phyloP scores from a whole-genome alignment of 2,113 vertebrate genomes.

The Callithrix jacchus region DNA sequence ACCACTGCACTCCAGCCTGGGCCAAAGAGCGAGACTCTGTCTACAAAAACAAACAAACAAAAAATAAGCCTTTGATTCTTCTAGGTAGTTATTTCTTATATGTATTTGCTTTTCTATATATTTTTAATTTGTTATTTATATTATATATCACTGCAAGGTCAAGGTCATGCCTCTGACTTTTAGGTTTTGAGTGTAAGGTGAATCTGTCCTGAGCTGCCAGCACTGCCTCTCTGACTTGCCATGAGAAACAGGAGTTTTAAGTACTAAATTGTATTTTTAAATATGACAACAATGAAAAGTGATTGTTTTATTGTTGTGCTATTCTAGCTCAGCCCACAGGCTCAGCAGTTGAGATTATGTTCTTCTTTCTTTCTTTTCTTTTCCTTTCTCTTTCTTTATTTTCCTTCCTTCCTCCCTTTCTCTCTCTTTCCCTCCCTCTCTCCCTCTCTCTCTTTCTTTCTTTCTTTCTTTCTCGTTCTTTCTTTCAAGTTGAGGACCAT shows the following conservation, averaged over 20 bases:
- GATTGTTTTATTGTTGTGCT: not conserved
- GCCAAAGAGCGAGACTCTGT: too few species aligned
- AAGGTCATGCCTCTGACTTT: not conserved
- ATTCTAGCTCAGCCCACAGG: not conserved
- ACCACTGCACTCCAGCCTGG: too few species aligned
- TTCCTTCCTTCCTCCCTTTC: too few species aligned
- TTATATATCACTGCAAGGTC: not conserved
- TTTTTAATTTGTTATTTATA: not conserved
- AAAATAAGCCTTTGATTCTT: constrained; percentile 1
- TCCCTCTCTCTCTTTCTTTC: too few species aligned
- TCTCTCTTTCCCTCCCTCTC: too few species aligned
- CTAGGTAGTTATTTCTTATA: not conserved
- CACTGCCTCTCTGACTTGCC: not conserved
- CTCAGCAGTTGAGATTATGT: not conserved
- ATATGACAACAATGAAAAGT: not conserved
- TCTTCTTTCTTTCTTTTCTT: too few species aligned
- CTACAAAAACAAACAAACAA: too few species aligned
- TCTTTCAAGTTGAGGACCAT: too few species aligned
- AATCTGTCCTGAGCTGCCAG: not conserved
- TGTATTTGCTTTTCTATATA: not conserved
- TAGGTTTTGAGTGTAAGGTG: not conserved
- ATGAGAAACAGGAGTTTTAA: not conserved
- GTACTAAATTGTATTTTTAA: not conserved
- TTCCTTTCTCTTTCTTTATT: too few species aligned
- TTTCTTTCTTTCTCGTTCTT: too few species aligned